A percentile compares a stretch with the other conserved stretches of the same genome.
phyloP scores from a whole-genome alignment of 2,888 invertebrate species.

The Hirtodrosophila histrioides region DNA sequence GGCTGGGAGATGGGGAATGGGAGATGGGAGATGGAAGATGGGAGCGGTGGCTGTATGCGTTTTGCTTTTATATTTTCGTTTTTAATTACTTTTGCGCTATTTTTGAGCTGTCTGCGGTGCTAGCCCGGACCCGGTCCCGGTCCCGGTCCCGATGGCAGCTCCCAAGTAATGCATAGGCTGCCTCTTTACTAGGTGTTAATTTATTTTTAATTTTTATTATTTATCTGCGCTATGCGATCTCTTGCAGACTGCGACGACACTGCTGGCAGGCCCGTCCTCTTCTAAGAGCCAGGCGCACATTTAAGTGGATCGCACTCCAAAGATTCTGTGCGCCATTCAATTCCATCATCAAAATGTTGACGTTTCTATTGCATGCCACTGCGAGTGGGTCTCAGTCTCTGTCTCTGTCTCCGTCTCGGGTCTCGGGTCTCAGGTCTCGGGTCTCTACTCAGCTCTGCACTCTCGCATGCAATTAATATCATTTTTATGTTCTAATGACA shows the following conservation, averaged over 20 bases:
- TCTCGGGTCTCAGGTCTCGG: constrained; percentile 7
- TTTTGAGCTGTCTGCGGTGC: constrained; percentile 67
- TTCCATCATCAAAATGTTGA: constrained; percentile 71
- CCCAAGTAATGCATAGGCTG: constrained; percentile 5
- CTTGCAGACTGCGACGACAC: constrained; percentile 36
- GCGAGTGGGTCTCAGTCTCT: constrained; percentile 24
- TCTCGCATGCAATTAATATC: constrained; percentile 80
- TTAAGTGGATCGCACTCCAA: constrained; percentile 52
- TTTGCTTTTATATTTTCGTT: constrained; percentile 71
- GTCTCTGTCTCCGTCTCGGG: background rate
- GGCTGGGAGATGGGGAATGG: constrained; percentile 1
- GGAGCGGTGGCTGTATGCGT: constrained; percentile 31
- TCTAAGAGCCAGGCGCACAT: constrained; percentile 23
- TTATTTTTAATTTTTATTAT: constrained; percentile 83
- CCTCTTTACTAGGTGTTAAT: constrained; percentile 82
- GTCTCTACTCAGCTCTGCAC: constrained; percentile 39
- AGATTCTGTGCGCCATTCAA: constrained; percentile 42
- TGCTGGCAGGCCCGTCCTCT: constrained; percentile 18
- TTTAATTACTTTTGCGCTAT: constrained; percentile 81
- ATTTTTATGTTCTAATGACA: constrained; percentile 83
- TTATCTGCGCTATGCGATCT: constrained; percentile 74
- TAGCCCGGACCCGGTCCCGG: constrained; percentile 1
- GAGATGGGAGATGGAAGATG: constrained; percentile 16
- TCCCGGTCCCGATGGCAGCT: constrained; percentile 11
- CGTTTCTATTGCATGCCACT: constrained; percentile 68